A percentile compares a stretch with the other conserved stretches of the same genome.
Conservation (phyloP, 2,113 vertebrate species). For the Gymnobelideus leadbeateri region DNA sequence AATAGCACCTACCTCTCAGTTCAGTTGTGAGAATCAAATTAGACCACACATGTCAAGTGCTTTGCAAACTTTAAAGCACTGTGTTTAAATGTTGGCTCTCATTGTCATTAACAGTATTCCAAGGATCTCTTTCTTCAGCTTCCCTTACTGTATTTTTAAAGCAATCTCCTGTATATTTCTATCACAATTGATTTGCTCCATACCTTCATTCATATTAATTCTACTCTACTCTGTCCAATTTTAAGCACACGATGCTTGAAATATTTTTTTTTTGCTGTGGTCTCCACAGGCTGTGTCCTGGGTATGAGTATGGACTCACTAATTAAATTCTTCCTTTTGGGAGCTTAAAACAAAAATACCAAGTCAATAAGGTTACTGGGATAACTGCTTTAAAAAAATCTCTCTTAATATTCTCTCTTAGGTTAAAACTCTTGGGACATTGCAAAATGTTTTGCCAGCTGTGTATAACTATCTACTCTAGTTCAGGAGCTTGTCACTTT, state of each 20-base stretch:
- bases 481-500: constrained; percentile 5
- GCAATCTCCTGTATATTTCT: not conserved
- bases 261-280: not conserved
- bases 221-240: not conserved
- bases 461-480: constrained; percentile 35
- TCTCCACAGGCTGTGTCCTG: not conserved
- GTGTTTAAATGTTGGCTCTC: not conserved
- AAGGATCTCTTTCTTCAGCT: not conserved
- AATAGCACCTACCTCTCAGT: not conserved
- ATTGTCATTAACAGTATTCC: not conserved
- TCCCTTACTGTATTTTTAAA: not conserved
- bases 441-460: constrained; percentile 56
- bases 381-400: constrained; percentile 4
- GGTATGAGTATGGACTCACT: not conserved
- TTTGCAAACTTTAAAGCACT: not conserved
- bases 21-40: not conserved
- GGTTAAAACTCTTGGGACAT: constrained; percentile 60
- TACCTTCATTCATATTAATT: not conserved
- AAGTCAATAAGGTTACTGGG: constrained; percentile 30
- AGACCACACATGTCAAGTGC: not conserved
- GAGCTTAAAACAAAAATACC: constrained; percentile 19
- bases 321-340: constrained; percentile 17
- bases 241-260: not conserved
- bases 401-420: constrained; percentile 13
- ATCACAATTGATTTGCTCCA: not conserved